Conservation (phyloP, 2,113 vertebrate species). For the Spea bombifrons region DNA sequence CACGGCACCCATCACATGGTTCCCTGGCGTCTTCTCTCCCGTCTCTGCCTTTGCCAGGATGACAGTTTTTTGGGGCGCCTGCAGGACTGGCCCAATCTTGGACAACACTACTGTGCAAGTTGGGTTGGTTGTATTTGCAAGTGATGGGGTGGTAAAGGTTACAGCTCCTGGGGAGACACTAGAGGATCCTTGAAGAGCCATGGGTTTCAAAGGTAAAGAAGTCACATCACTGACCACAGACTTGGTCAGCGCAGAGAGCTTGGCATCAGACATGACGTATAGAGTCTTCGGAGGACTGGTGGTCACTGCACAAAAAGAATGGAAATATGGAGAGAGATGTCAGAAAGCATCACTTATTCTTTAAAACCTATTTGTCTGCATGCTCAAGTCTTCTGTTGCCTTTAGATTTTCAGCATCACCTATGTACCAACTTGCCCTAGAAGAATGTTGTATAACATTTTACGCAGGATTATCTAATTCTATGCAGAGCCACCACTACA, state of each 20-base stretch:
- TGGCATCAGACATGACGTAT: slow-evolving; percentile 48
- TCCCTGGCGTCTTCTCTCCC: slow-evolving; percentile 27
- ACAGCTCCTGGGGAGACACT: slow-evolving; percentile 5
- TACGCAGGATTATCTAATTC: no score
- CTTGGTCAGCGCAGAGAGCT: slow-evolving; percentile 55
- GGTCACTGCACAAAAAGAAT: slow-evolving; percentile 57
- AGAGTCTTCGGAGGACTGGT: slow-evolving; percentile 60
- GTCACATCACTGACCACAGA: slow-evolving; percentile 53
- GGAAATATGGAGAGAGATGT: background rate
- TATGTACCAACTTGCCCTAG: no score
- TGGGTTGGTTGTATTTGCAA: slow-evolving; percentile 27
- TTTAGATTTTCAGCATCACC: no score
- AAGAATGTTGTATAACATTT: no score
- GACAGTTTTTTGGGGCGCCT: slow-evolving; percentile 50
- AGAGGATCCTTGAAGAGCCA: slow-evolving; percentile 28
- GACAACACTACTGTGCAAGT: slow-evolving; percentile 47
- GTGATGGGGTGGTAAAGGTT: slow-evolving; percentile 45
- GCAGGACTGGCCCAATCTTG: slow-evolving; percentile 48
- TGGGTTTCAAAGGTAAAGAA: slow-evolving; percentile 44
- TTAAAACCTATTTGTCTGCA: no score
- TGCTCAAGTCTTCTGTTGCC: no score
- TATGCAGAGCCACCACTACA: no score
- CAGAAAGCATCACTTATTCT: no score
- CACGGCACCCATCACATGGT: background rate
- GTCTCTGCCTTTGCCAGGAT: slow-evolving; percentile 40